These are phyloP conservation scores for Prorops nasuta DNA, from an alignment of 1,140 invertebrate genomes.

Conservation along the genomic window DNA sequence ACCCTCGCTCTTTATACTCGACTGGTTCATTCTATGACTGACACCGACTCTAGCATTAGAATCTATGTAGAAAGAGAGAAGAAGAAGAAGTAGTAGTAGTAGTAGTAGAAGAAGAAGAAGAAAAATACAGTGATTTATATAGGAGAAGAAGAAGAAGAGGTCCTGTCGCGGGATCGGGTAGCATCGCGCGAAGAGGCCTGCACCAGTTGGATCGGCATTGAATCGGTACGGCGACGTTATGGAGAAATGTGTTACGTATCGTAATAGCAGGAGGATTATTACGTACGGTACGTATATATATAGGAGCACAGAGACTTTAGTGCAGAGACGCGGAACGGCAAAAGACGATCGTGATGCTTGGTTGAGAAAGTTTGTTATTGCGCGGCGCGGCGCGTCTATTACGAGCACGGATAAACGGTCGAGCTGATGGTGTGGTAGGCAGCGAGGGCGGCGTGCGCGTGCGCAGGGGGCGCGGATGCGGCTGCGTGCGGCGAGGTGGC, in stretches of 20 bases:
- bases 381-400: slow-evolving; percentile 38
- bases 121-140: too few species aligned
- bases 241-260: neutral
- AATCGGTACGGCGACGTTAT: too few species aligned
- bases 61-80: neutral
- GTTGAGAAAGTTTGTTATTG: too few species aligned
- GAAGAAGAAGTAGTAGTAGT: slow-evolving; percentile 2
- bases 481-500: slow-evolving; percentile 54
- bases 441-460: slow-evolving; percentile 56
- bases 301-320: too few species aligned
- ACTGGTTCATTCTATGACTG: too few species aligned
- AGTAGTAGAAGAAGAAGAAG: slow-evolving; percentile 1
- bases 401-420: slow-evolving; percentile 58
- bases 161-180: slow-evolving; percentile 27
- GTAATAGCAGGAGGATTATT: too few species aligned
- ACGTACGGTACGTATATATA: too few species aligned
- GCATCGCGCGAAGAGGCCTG: slow-evolving; percentile 20
- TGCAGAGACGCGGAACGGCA: too few species aligned
- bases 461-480: slow-evolving; percentile 54
- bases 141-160: slow-evolving; percentile 10
- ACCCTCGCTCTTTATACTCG: too few species aligned
- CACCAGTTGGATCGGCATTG: neutral
- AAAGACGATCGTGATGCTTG: too few species aligned
- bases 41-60: too few species aligned
- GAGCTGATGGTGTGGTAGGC: slow-evolving; percentile 55